These are phyloP conservation scores for Dicrurus megarhynchus DNA, from an alignment of 2,113 vertebrate genomes.

Conservation along the genomic window DNA sequence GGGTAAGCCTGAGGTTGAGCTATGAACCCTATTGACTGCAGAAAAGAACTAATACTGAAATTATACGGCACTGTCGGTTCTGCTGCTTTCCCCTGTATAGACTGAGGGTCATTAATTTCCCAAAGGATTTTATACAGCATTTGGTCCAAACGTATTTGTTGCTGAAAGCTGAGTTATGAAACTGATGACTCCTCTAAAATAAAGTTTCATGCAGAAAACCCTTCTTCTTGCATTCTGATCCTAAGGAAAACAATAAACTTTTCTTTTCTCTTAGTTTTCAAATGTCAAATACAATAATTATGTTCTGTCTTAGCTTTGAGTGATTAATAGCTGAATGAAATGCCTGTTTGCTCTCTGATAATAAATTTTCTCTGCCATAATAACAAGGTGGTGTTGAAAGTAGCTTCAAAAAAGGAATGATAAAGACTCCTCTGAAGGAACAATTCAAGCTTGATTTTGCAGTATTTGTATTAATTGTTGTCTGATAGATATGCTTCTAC, in stretches of 20 bases:
- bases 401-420: not conserved
- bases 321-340: not conserved
- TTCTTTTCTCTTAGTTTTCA: not conserved
- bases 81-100: not conserved
- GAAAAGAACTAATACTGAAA: not conserved
- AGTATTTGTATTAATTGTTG: not conserved
- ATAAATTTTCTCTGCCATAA: not conserved
- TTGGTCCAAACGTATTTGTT: not conserved
- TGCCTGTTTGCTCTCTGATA: not conserved
- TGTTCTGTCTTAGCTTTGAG: not conserved
- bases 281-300: not conserved
- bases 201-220: not conserved
- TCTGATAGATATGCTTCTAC: not conserved
- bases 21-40: not conserved
- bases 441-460: not conserved
- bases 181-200: not conserved
- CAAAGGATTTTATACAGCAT: not conserved
- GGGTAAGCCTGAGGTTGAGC: not conserved
- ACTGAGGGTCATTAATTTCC: not conserved
- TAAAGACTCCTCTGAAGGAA: not conserved
- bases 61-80: not conserved
- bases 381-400: not conserved
- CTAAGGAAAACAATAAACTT: not conserved
- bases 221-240: not conserved
- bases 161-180: not conserved